A percentile compares a stretch with the other conserved stretches of the same genome.
Evolutionary conservation across 2,888 invertebrate genomes (phyloP).

Genomic region (Rhaphigaster nebulosa): DNA sequence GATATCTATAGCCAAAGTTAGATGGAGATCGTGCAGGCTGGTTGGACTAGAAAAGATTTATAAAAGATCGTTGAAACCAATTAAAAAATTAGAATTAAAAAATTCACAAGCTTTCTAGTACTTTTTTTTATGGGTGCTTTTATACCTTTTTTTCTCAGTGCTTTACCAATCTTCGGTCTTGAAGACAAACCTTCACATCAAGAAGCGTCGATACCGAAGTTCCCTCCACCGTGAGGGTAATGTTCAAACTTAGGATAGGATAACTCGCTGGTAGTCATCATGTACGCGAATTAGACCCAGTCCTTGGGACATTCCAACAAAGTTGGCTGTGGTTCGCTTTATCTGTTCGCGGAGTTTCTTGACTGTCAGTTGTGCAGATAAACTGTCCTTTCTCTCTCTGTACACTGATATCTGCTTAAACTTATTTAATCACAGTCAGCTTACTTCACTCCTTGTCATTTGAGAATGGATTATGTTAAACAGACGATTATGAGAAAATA

Average conservation of each 20-base stretch:
- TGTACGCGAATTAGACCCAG: slow-evolving; percentile 27
- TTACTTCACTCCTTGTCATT: neutral
- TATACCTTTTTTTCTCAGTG: too few species aligned
- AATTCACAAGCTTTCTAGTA: too few species aligned
- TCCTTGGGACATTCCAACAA: slow-evolving; percentile 3
- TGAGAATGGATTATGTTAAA: neutral
- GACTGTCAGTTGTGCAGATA: slow-evolving; percentile 16
- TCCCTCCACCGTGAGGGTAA: slow-evolving; percentile 12
- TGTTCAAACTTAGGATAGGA: slow-evolving; percentile 22
- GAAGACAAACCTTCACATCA: neutral
- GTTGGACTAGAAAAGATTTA: too few species aligned
- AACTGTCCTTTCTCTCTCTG: neutral
- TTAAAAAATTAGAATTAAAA: too few species aligned
- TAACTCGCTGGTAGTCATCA: neutral
- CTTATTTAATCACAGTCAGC: slow-evolving; percentile 21
- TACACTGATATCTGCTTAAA: slow-evolving; percentile 17
- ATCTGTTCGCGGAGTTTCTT: neutral
- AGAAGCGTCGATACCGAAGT: neutral
- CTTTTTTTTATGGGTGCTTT: too few species aligned
- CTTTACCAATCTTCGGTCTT: neutral
- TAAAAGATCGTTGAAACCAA: too few species aligned
- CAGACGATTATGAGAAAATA: neutral
- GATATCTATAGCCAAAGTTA: too few species aligned
- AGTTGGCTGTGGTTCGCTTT: slow-evolving; percentile 38
- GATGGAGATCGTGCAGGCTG: too few species aligned